Evolutionary conservation across 2,113 vertebrate genomes (phyloP).

Genomic region (Etia nguti): DNA sequence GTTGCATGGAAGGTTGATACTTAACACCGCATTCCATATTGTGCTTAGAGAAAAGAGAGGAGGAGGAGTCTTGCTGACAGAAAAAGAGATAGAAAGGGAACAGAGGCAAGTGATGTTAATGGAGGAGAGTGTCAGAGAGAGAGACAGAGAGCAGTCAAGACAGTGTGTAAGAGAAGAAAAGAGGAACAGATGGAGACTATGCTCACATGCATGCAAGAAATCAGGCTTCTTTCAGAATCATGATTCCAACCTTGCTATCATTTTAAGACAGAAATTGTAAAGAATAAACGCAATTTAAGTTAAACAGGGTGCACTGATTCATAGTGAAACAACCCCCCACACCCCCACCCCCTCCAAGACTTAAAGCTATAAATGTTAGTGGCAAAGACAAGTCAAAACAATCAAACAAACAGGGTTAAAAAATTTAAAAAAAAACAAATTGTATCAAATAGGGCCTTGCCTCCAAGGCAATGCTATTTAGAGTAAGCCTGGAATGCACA

Average conservation of each 20-base stretch:
- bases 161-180: neutral
- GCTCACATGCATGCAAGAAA: neutral
- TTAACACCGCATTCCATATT: conserved; percentile 69
- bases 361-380: neutral
- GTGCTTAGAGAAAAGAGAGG: conserved; percentile 35
- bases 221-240: neutral
- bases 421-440: neutral
- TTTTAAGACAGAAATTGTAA: neutral
- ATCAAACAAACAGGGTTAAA: neutral
- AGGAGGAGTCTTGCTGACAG: conserved; percentile 22
- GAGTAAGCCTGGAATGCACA: neutral
- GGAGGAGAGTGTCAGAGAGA: conserved; percentile 16
- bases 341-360: neutral
- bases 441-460: neutral
- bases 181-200: neutral
- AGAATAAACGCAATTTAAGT: neutral
- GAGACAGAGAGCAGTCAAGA: conserved; percentile 5
- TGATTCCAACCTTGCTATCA: neutral
- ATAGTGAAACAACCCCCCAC: neutral
- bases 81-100: conserved; percentile 9
- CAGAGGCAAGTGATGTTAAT: conserved; percentile 27
- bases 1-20: conserved; percentile 63
- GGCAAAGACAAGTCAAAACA: neutral
- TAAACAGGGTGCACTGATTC: neutral
- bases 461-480: neutral